Percentiles rank a stretch among this genome's conserved stretches.
These are phyloP conservation scores for Psettodes erumei DNA, from an alignment of 2,113 vertebrate species.

Conservation along the genomic window DNA sequence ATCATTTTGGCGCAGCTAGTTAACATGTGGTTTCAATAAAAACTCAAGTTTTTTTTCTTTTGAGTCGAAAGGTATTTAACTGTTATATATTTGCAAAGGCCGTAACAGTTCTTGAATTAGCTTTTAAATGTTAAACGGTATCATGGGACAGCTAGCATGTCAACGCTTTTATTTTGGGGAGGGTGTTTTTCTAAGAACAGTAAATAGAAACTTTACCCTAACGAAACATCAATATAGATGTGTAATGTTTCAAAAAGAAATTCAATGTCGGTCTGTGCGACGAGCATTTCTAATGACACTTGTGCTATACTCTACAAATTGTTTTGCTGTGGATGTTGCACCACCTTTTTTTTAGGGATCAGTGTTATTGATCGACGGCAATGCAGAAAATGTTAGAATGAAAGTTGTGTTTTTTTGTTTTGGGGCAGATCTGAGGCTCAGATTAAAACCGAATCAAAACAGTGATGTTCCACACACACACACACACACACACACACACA, in stretches of 20 bases:
- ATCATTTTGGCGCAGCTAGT: neutral
- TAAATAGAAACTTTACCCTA: conserved; percentile 3
- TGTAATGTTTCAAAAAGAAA: neutral
- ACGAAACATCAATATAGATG: conserved; percentile 8
- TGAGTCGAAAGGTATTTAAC: conserved; percentile 11
- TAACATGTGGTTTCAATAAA: conserved; percentile 38
- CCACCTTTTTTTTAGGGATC: neutral
- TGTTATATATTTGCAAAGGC: neutral
- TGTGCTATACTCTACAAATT: neutral
- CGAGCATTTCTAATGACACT: neutral
- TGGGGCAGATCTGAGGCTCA: neutral
- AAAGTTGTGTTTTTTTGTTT: neutral
- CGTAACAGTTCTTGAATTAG: neutral
- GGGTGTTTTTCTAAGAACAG: neutral
- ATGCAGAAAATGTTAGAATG: neutral
- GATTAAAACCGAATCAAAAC: neutral
- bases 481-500: too few relatives aligned
- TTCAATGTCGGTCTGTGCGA: neutral
- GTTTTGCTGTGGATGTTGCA: neutral
- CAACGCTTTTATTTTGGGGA: neutral
- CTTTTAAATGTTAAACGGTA: neutral
- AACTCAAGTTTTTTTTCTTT: conserved; percentile 13
- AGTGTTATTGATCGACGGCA: neutral
- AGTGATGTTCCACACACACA: neutral
- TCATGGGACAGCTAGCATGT: neutral